Evolutionary conservation across 2,888 invertebrate species (phyloP), one percentile per base, ranked within the genome.

Genomic region (Ophonus ardosiacus): DNA sequence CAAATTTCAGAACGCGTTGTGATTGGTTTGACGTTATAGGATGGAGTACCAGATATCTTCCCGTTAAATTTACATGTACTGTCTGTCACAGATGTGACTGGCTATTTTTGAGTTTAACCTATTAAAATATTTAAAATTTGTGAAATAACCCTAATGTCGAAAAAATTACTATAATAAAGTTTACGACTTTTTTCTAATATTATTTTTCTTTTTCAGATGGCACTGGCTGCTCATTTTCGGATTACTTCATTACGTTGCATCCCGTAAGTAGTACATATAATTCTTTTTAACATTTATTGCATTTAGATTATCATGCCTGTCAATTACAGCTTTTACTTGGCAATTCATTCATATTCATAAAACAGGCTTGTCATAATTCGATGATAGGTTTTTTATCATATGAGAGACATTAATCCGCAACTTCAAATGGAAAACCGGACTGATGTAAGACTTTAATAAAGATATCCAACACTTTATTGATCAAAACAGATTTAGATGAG

Each of bases 151-250:
- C n/a, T n/a, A n/a, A n/a, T n/a, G n/a, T n/a, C n/a, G n/a, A n/a
- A n/a, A n/a, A n/a, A n/a, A n/a, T n/a, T n/a, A n/a, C n/a, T n/a
- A n/a, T n/a, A n/a, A n/a, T n/a, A n/a, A n/a, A n/a, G n/a, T n/a
- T n/a, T n/a, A n/a, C 7, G 40, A 40, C 7, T 40, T 40, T 40
- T 5, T 40, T 7, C 40, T 7, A 31, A 68, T 8, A 31, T 31
- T 56, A 78, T 21, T 76, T 21, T 63, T 63, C 13, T 74, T 83
- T 83, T 83, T 18, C 83, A 83, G 83, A 83, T 83, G 83, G 83
- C 74, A 57, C 61, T 74, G 83, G 74, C n/a, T 76, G 18, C 63
- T 83, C 13, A 63, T 59, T 17, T 40, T 59, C n/a, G 74, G 74
- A 59, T 56, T 76, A 59, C 74, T 83, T 15, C 83, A 61, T 18